Evolutionary conservation across 2,797 vertebrate species (phyloP), one percentile per base, ranked within the genome.

Genomic region (Esox lucius): DNA sequence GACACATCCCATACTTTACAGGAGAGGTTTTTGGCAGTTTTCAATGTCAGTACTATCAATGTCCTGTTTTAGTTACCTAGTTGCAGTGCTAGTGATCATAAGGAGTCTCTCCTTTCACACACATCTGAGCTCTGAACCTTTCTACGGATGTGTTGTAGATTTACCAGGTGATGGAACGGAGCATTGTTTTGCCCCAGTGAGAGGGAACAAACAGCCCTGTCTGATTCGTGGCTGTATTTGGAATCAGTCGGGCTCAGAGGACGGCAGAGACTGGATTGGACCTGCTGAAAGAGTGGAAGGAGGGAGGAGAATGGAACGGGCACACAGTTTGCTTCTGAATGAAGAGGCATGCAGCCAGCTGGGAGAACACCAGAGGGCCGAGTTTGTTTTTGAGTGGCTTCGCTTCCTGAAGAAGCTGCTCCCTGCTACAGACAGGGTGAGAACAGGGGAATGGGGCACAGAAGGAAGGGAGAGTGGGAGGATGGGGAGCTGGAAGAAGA

Each of bases 321-420:
- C 95, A 81, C 95, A 96, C 84, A 93, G 93, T 82, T 94, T 97
- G 81, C 85, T 98, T 53, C 91, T 98, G 80, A 94, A 96, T 67
- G 94, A 97, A 90, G 95, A 95, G 66, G 91, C 49, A 0, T 95
- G 82, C 78, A 87, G 56, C 70, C 94, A 92, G 77, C 91, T 97
- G 76, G 90, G 83, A 35, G 96, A 95, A 76, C 94, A 93, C 80
- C 95, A 96, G 87, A 94, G 93, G 82, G 91, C 93, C 0, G 92
- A 96, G 80, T 97, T 97, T 78, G 77, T 96, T 87, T 96, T 95
- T 28, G 92, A 96, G 28, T 98, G 97, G 97, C 86, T 98, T 80
- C 94, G 86, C 59, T 95, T 93, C 84, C 94, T 98, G 88, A 95
- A 96, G 84, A 95, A 93, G 62, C 89, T 95, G 81, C 83, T 96